Evolutionary conservation across 2,888 invertebrate genomes (phyloP).

Genomic region (Anarsia innoxiella): DNA sequence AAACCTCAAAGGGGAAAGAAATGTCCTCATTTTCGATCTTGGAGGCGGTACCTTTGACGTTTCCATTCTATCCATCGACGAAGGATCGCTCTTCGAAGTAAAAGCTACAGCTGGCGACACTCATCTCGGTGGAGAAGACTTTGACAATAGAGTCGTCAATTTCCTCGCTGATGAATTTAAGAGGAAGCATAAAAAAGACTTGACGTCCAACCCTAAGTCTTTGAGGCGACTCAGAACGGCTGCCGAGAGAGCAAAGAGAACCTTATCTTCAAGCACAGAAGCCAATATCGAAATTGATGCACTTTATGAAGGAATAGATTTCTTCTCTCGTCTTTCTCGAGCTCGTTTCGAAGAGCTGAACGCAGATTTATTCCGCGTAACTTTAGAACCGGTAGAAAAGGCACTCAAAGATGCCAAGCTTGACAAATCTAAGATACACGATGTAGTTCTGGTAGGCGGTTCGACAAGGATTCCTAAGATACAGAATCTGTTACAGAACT

Average conservation of each 20-base stretch:
- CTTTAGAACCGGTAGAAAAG: conserved; percentile 85
- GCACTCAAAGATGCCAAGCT: conserved; percentile 85
- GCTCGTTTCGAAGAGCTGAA: conserved; percentile 86
- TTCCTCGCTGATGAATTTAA: conserved; percentile 82
- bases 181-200: conserved; percentile 80
- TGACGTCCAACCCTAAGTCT: conserved; percentile 78
- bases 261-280: conserved; percentile 83
- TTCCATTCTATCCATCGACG: conserved; percentile 87
- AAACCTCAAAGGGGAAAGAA: conserved; percentile 77
- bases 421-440: conserved; percentile 82
- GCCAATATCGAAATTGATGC: conserved; percentile 85
- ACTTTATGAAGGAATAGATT: conserved; percentile 81
- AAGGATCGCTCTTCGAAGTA: conserved; percentile 85
- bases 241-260: conserved; percentile 85
- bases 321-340: conserved; percentile 79
- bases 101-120: conserved; percentile 90
- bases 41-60: conserved; percentile 86
- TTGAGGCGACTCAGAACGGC: conserved; percentile 82
- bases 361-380: conserved; percentile 80
- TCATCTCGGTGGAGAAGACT: conserved; percentile 87
- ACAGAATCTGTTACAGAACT: conserved; percentile 82
- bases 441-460: conserved; percentile 88
- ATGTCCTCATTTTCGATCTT: conserved; percentile 78
- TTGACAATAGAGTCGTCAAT: conserved; percentile 77
- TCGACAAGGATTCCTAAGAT: conserved; percentile 88